Base-by-base conservation (phyloP, 2,797 vertebrate species). In the Orestias chungarensis region DNA sequence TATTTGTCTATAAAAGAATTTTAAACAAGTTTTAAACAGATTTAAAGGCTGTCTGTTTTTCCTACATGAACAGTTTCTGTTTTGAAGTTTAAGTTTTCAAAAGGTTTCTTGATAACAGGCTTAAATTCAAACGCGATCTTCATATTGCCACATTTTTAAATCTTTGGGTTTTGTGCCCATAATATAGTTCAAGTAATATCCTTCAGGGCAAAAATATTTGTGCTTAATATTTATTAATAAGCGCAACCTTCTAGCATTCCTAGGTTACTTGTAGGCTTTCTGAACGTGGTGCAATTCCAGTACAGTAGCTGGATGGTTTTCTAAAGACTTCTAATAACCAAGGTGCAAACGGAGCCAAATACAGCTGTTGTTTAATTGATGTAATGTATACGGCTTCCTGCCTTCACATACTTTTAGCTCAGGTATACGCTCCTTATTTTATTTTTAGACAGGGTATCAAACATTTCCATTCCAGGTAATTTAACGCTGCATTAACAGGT, bases 1-100 rank as follows among this genome's bases (percentile, higher is more conserved):
- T 44, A 57, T 73, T 77, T 79, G 81, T 81, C 80, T 66, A 77
- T 75, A 47, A 64, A 35, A 49, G 4, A 71, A 59, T 54, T 25
- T 54, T 27, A 54, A 7, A 29, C 12, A 14, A 54, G 10, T 33
- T 33, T 57, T 44, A 31, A 31, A 31, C 7, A 11, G 52, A 7
- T 15, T 64, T 23, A 10, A 52, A 61, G 9, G 33, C 33, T 59
- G 18, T 33, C 44, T 20, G 12, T 35, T 50, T 31, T 49, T 35
- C 33, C 6, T 15, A 47, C 31, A 40, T 1, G 14, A 43, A 64
- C 38, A 15, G 17, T 35, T 65, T 65, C 17, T 46, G 14, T 65
- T 46, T 46, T 43, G 12, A 44, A 44, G 2, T 64, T 27, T 14
- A 18, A 3, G 6, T 3, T 23, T 20, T 33, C 23, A 35, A 33